Evolutionary conservation across 2,888 invertebrate genomes (phyloP), one percentile per base, ranked within the genome.

Genomic region (Noctua janthina): DNA sequence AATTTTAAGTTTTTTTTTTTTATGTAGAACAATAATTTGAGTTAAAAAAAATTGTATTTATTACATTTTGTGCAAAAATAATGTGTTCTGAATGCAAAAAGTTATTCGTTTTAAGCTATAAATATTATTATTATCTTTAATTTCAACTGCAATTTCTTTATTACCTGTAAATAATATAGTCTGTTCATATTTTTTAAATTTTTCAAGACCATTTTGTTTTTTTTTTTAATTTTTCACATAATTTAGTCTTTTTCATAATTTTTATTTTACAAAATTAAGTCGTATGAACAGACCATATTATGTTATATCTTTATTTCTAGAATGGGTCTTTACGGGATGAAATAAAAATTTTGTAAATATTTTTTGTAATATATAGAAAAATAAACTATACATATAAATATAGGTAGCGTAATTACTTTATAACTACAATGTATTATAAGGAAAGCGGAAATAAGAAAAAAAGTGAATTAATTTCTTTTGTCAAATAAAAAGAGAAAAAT

Each of bases 401-500:
- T 96, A 97, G 96, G 95, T 97, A 96, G 96, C 92, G 90, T 96
- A 96, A 96, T 96, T 96, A 96, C 96, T 95, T 96, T 95, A 94
- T 95, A 95, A 96, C 93, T 95, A 95, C 94, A 94, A 91, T 96
- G 96, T 96, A 96, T 89, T 83, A 90, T 96, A 96, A 96, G 96
- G 95, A 95, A 96, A 95, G 92, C 89, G 95, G 95, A 95, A 95
- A 94, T 94, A 95, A 94, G 94, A 94, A 95, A 96, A 95, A 95
- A 95, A 95, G 92, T 96, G 95, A 96, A 96, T 96, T 95, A 95
- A 96, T 96, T 96, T 96, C 96, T 96, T 96, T 97, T 96, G 96
- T 96, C 96, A 95, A 96, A 96, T 96, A 96, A 97, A 96, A 96
- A 95, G 92, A 94, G 93, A 92, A 95, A 96, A 96, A 95, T 91